Evolutionary conservation across 2,113 vertebrate genomes (phyloP).

Genomic region (Paralichthys olivaceus): DNA sequence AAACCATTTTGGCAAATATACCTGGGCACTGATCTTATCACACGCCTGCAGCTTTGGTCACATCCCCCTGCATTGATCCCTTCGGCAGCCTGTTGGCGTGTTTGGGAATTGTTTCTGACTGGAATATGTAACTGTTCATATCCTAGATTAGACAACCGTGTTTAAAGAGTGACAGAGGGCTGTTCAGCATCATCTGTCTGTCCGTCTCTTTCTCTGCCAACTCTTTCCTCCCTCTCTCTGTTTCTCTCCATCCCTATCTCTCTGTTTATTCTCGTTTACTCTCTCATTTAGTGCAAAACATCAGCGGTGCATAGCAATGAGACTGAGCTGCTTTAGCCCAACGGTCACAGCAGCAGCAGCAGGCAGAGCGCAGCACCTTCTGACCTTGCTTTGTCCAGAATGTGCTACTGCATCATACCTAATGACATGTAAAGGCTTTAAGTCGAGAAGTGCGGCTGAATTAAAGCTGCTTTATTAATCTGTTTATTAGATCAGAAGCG

Average conservation of each 20-base stretch:
- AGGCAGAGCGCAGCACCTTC: conserved; percentile 25
- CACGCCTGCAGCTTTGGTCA: conserved; percentile 33
- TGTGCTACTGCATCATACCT: conserved; percentile 43
- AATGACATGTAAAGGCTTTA: conserved; percentile 57
- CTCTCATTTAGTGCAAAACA: conserved; percentile 37
- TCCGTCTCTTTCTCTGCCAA: conserved; percentile 17
- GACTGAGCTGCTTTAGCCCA: conserved; percentile 48
- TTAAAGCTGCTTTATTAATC: conserved; percentile 59
- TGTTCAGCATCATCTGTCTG: conserved; percentile 37
- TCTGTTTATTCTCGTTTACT: conserved; percentile 48
- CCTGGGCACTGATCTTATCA: conserved; percentile 66
- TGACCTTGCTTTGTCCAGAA: conserved; percentile 62
- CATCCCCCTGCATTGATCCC: conserved; percentile 32
- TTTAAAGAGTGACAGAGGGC: conserved; percentile 41
- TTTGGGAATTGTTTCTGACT: conserved; percentile 57
- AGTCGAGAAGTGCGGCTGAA: conserved; percentile 35
- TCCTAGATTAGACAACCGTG: conserved; percentile 57
- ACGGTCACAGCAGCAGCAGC: conserved; percentile 46
- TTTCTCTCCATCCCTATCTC: conserved; percentile 17
- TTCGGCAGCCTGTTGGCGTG: conserved; percentile 41
- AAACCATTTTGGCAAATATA: conserved; percentile 65
- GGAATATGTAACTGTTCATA: conserved; percentile 64
- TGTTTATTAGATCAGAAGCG: conserved; percentile 58
- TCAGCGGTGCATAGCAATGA: conserved; percentile 60
- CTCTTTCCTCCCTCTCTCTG: background rate